phyloP scores from a whole-genome alignment of 1,140 invertebrate species.

The Kradibia gibbosae region DNA sequence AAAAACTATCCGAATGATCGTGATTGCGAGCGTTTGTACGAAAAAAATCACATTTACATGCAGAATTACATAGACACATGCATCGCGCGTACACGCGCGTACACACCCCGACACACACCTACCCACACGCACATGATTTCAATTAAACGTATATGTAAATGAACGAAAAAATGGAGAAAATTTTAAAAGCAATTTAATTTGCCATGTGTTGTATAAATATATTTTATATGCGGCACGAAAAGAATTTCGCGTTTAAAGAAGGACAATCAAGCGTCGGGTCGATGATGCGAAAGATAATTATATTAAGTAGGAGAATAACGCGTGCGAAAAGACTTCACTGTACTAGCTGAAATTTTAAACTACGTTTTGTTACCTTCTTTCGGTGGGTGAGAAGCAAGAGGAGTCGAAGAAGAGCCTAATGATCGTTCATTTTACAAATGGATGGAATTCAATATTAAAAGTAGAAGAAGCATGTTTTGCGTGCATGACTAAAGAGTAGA shows the following conservation, averaged over 20 bases:
- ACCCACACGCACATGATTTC: slow-evolving; percentile 9
- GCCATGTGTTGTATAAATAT: slow-evolving; percentile 36
- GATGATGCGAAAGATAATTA: slow-evolving; percentile 54
- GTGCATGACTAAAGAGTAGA: neutral
- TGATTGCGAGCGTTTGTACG: slow-evolving; percentile 59
- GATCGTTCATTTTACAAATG: no score
- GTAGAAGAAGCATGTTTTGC: neutral
- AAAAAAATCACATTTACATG: slow-evolving; percentile 20
- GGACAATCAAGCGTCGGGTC: slow-evolving; percentile 70
- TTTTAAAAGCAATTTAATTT: slow-evolving; percentile 37
- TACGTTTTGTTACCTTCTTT: neutral
- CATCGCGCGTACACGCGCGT: neutral
- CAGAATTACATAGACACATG: slow-evolving; percentile 48
- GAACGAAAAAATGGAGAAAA: slow-evolving; percentile 43
- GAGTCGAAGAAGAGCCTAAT: neutral
- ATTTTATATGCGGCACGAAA: slow-evolving; percentile 62
- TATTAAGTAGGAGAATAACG: slow-evolving; percentile 4
- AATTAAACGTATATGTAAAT: slow-evolving; percentile 41
- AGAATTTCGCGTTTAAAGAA: slow-evolving; percentile 73
- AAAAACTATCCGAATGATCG: slow-evolving; percentile 58
- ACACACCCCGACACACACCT: slow-evolving; percentile 41
- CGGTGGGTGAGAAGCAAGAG: neutral
- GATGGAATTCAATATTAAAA: neutral
- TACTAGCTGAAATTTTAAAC: slow-evolving; percentile 20
- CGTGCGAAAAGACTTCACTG: slow-evolving; percentile 30